A percentile compares a stretch with the other conserved stretches of the same genome.
phyloP scores from a whole-genome alignment of 2,113 vertebrate genomes.

The Clarias magur region DNA sequence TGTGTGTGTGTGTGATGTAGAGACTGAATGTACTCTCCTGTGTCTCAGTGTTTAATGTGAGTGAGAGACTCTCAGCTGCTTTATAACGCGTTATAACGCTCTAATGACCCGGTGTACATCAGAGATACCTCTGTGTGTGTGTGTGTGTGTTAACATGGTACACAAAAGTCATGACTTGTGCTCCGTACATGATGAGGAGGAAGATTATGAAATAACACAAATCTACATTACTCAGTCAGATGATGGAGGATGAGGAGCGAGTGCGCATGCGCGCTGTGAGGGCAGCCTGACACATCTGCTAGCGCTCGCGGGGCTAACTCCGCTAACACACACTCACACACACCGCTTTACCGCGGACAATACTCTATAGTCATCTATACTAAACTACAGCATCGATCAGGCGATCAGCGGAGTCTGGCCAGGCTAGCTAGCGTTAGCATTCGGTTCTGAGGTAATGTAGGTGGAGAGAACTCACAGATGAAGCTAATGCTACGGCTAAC shows the following conservation, averaged over 20 bases:
- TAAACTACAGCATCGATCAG: neutral
- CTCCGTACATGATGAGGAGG: neutral
- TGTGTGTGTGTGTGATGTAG: too few species aligned
- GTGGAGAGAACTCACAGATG: neutral
- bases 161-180: neutral
- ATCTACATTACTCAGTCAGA: neutral
- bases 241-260: neutral
- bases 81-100: neutral
- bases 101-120: neutral
- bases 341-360: neutral
- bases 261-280: neutral
- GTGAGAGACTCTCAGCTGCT: neutral
- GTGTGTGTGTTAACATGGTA: neutral
- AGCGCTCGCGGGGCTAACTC: neutral
- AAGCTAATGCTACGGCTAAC: conserved; percentile 54
- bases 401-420: neutral
- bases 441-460: neutral
- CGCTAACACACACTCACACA: neutral
- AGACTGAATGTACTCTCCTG: too few species aligned
- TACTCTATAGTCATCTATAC: neutral
- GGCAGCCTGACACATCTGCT: neutral
- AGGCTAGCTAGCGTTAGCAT: conserved; percentile 18
- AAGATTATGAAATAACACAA: neutral
- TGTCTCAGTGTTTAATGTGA: too few species aligned
- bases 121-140: neutral